Evolutionary conservation across 1,140 invertebrate genomes (phyloP).

Genomic region (Doryteuthis pealeii): DNA sequence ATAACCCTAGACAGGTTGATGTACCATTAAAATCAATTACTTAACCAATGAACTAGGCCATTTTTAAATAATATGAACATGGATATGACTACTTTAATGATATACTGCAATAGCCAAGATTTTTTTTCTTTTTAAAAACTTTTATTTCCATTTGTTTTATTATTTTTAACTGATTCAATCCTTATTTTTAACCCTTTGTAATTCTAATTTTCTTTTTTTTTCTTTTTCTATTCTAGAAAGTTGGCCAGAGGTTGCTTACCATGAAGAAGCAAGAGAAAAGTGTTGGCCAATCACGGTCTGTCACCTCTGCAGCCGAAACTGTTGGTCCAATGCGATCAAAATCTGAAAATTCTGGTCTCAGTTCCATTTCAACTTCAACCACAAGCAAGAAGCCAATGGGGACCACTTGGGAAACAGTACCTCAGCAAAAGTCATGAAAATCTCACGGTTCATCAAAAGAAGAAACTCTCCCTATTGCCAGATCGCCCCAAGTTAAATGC

Average conservation of each 20-base stretch:
- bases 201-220: too few relatives aligned
- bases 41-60: too few relatives aligned
- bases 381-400: constrained; percentile 23
- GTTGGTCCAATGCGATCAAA: not conserved
- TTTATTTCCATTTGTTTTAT: too few relatives aligned
- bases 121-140: too few relatives aligned
- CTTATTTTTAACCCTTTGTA: too few relatives aligned
- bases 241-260: not conserved
- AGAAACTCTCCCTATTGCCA: constrained; percentile 28
- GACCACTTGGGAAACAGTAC: constrained; percentile 35
- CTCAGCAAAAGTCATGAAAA: constrained; percentile 60
- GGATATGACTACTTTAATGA: too few relatives aligned
- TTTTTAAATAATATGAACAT: too few relatives aligned
- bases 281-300: not conserved
- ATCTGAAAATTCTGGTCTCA: constrained; percentile 25
- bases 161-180: too few relatives aligned
- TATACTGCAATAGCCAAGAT: too few relatives aligned
- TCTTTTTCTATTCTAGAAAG: constrained; percentile 5
- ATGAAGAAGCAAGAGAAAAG: constrained; percentile 10
- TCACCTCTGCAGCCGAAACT: not conserved
- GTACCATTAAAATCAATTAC: too few relatives aligned
- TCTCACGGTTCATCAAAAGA: constrained; percentile 45
- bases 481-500: not conserved
- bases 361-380: constrained; percentile 26
- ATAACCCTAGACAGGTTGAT: too few relatives aligned